phyloP scores from a whole-genome alignment of 1,140 invertebrate genomes.

The Leptinotarsa texana region DNA sequence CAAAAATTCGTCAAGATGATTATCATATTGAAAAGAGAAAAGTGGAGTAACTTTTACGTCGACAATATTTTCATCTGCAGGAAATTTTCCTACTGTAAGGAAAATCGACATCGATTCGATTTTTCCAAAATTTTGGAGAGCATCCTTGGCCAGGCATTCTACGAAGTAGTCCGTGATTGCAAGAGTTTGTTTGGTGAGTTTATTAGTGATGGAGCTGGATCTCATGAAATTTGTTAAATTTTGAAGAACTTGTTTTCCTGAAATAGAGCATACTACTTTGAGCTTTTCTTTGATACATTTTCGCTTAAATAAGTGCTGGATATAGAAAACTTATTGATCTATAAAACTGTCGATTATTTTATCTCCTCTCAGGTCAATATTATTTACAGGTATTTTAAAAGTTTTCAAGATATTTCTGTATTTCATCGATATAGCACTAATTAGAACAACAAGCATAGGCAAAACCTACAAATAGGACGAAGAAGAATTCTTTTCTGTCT shows the following conservation, averaged over 20 bases:
- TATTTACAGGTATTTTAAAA: too few relatives aligned
- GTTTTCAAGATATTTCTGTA: too few relatives aligned
- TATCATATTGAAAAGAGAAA: not conserved
- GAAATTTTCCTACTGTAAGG: not conserved
- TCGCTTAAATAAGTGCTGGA: too few relatives aligned
- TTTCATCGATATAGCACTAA: too few relatives aligned
- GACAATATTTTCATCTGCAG: not conserved
- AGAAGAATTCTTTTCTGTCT: too few relatives aligned
- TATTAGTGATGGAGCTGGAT: not conserved
- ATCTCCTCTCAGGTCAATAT: too few relatives aligned
- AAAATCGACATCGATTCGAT: constrained; percentile 4
- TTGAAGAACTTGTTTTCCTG: constrained; percentile 3
- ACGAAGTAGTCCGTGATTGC: constrained; percentile 4
- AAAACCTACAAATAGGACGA: too few relatives aligned
- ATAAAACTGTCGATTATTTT: too few relatives aligned
- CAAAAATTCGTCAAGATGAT: not conserved
- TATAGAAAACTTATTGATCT: too few relatives aligned
- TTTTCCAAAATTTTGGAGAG: not conserved
- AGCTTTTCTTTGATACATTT: too few relatives aligned
- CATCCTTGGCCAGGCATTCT: not conserved
- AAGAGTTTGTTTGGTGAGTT: not conserved
- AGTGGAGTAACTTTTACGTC: not conserved
- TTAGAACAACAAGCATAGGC: too few relatives aligned
- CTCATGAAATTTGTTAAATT: not conserved
- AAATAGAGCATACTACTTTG: not conserved